Evolutionary conservation across 1,140 invertebrate species (phyloP).

Genomic region (Heliothis subflexa): DNA sequence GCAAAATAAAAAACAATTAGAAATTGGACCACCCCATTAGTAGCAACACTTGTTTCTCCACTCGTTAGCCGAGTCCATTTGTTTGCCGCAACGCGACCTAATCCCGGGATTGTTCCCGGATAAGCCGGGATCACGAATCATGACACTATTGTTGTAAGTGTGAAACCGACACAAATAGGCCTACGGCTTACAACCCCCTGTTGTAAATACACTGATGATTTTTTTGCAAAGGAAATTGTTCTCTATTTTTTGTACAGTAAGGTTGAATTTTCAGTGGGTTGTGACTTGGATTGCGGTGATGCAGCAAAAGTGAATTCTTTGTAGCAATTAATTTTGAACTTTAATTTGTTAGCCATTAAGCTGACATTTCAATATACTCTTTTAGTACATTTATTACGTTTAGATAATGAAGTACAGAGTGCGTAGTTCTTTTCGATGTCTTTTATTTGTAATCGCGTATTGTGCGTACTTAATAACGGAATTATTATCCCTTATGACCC

Average conservation of each 20-base stretch:
- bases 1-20: conserved; percentile 58
- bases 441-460: conserved; percentile 75
- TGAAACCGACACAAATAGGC: conserved; percentile 86
- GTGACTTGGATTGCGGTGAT: conserved; percentile 22
- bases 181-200: conserved; percentile 74
- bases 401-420: background rate
- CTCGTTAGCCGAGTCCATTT: conserved; percentile 77
- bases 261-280: conserved; percentile 32
- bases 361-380: conserved; percentile 38
- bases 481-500: conserved; percentile 68
- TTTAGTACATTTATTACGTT: background rate
- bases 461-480: conserved; percentile 75
- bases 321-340: conserved; percentile 24
- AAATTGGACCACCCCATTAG: conserved; percentile 69
- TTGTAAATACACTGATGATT: conserved; percentile 44
- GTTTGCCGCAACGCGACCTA: conserved; percentile 83
- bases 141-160: conserved; percentile 86
- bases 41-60: conserved; percentile 75
- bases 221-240: conserved; percentile 26
- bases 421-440: conserved; percentile 63
- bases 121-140: conserved; percentile 86
- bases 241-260: background rate
- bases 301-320: conserved; percentile 56
- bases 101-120: conserved; percentile 79
- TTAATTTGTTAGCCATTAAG: conserved; percentile 35